A percentile compares a stretch with the other conserved stretches of the same genome.
Conservation (phyloP, 2,113 vertebrate genomes). For the Carassius gibelio region DNA sequence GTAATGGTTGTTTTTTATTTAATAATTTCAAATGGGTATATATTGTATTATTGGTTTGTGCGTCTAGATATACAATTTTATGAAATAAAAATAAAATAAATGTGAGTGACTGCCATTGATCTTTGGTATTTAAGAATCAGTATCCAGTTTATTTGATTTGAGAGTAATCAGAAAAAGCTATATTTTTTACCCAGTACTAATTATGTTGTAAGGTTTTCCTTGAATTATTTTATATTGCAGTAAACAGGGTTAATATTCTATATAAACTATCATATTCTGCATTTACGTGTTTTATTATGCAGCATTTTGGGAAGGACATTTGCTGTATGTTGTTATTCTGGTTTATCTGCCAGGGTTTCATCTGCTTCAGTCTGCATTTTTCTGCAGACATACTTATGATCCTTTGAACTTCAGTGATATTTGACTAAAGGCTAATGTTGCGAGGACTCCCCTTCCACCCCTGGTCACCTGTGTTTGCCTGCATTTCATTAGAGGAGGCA, state of each 20-base stretch:
- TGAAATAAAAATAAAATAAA: no score
- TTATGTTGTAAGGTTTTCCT: neutral
- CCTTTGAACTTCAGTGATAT: constrained; percentile 65
- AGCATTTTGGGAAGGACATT: neutral
- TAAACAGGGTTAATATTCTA: neutral
- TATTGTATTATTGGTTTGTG: no score
- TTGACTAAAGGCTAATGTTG: constrained; percentile 74
- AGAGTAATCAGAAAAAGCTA: neutral
- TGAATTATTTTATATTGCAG: neutral
- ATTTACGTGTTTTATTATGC: neutral
- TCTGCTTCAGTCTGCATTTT: neutral
- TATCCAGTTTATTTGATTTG: neutral
- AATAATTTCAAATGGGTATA: neutral
- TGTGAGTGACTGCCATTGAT: no score
- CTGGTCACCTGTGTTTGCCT: constrained; percentile 23
- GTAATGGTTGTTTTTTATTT: neutral
- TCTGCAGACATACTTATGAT: neutral
- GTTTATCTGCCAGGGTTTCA: neutral
- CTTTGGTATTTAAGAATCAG: no score
- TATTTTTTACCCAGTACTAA: neutral
- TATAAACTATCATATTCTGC: neutral
- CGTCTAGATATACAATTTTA: no score
- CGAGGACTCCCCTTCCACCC: constrained; percentile 62
- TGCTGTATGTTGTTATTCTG: neutral
- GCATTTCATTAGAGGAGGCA: constrained; percentile 29